Base-by-base conservation (phyloP, 2,797 vertebrate genomes). In the Enteromius paludinosus region DNA sequence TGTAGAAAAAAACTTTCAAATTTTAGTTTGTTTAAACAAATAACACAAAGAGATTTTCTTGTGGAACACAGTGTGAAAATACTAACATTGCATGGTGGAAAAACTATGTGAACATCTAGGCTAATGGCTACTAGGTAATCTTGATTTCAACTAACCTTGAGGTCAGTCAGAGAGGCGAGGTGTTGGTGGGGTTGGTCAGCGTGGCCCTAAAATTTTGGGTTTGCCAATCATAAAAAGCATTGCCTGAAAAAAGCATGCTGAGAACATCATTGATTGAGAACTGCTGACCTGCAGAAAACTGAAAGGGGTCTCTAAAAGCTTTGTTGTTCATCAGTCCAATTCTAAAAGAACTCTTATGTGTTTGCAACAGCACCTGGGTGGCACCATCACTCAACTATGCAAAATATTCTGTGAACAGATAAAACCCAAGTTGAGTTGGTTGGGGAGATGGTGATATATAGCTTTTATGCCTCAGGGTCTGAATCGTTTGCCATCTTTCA, bases 271-370 rank as follows among this genome's bases (percentile, higher is more conserved):
- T 20, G 69, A 72, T 30, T 49, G 25, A 72, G 17, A 72, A 72
- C 17, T 5, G 25, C 3, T 49, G 69, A 52, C 15, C 25, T 49
- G 28, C 45, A 20, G 28, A 71, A 30, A 28, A 17, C 23, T 49
- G 43, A 71, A 49, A 69, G 66, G n/a, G n/a, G 12, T 69, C 38
- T 45, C 38, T 45, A 45, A 70, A 28, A 49, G 69, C 45, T 9
- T 33, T 33, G 3, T 30, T 71, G 25, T 30, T 71, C 15, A 71
- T 10, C 43, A 28, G 9, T 30, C 69, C 45, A 14, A 25, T 70
- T 70, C 41, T 3, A 45, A 69, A 45, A 70, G 7, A 28, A 70
- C 25, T 28, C 17, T 10, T 8, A 0, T 2, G 0, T 33, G 28
- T 52, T 33, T 35, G 47, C 70, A 72, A 72, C 2, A 8, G 5